Conservation (phyloP, 2,113 vertebrate species). For the Paralichthys olivaceus region DNA sequence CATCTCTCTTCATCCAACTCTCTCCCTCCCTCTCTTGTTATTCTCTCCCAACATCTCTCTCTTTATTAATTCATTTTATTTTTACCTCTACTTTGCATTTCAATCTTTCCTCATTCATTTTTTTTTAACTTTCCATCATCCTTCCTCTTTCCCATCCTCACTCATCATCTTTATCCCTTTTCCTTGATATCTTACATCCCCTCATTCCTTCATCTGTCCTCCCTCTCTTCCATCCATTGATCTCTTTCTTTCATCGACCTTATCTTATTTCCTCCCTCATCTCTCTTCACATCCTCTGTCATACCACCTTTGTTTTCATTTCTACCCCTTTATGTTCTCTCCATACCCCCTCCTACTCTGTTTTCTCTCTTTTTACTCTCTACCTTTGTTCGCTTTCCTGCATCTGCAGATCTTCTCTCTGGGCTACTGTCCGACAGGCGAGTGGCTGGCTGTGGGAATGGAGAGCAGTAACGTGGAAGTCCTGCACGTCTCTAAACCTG, state of each 20-base stretch:
- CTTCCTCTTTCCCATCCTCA: slow-evolving; percentile 1
- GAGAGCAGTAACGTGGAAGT: slow-evolving; percentile 88
- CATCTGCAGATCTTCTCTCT: slow-evolving; percentile 81
- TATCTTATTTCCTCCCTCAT: slow-evolving; percentile 33
- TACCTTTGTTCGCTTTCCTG: neutral
- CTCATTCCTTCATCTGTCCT: slow-evolving; percentile 7
- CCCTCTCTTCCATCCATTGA: slow-evolving; percentile 24
- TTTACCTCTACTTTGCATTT: neutral
- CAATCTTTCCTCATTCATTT: neutral
- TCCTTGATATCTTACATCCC: neutral
- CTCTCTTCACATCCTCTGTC: slow-evolving; percentile 7
- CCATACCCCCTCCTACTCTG: neutral
- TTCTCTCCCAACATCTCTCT: neutral
- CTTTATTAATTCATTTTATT: slow-evolving; percentile 28
- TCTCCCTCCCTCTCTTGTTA: neutral
- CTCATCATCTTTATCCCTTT: slow-evolving; percentile 15
- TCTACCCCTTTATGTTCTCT: neutral
- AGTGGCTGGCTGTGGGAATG: slow-evolving; percentile 87
- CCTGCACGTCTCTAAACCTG: slow-evolving; percentile 78
- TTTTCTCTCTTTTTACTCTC: neutral
- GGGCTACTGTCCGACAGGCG: slow-evolving; percentile 83
- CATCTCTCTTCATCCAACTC: slow-evolving; percentile 16
- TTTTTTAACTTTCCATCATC: neutral
- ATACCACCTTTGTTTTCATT: slow-evolving; percentile 28
- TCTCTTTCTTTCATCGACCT: slow-evolving; percentile 27